Percentiles rank a stretch among this genome's conserved stretches.
Evolutionary conservation across 2,797 vertebrate species (phyloP).

Genomic region (Rhynchonycteris naso): DNA sequence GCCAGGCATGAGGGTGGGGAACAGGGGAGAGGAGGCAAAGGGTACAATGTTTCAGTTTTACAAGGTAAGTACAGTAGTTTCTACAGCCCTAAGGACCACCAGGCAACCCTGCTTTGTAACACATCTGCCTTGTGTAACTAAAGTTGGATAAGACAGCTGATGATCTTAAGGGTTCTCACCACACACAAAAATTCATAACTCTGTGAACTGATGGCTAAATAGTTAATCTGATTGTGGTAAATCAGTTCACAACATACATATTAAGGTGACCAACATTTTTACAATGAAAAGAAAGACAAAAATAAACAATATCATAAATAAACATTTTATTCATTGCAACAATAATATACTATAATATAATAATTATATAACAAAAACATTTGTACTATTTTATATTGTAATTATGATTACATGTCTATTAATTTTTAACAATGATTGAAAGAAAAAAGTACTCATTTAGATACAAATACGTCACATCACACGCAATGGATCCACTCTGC

Average conservation of each 20-base stretch:
- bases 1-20: accelerated
- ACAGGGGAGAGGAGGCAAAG: neutral
- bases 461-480: too few relatives aligned
- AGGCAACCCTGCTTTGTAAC: neutral
- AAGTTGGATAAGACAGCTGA: neutral
- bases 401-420: too few relatives aligned
- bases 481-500: too few relatives aligned
- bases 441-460: too few relatives aligned
- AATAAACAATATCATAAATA: too few relatives aligned
- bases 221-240: neutral
- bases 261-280: too few relatives aligned
- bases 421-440: too few relatives aligned
- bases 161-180: neutral
- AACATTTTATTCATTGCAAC: too few relatives aligned
- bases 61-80: neutral
- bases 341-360: too few relatives aligned
- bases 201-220: neutral
- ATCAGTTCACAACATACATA: neutral
- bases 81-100: neutral
- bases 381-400: too few relatives aligned
- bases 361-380: too few relatives aligned
- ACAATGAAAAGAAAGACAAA: too few relatives aligned
- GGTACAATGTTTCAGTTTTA: neutral
- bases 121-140: neutral
- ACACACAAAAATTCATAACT: neutral